These are phyloP conservation scores for Hippopotamyrus pictus DNA, from an alignment of 2,797 vertebrate species.

Conservation along the genomic window DNA sequence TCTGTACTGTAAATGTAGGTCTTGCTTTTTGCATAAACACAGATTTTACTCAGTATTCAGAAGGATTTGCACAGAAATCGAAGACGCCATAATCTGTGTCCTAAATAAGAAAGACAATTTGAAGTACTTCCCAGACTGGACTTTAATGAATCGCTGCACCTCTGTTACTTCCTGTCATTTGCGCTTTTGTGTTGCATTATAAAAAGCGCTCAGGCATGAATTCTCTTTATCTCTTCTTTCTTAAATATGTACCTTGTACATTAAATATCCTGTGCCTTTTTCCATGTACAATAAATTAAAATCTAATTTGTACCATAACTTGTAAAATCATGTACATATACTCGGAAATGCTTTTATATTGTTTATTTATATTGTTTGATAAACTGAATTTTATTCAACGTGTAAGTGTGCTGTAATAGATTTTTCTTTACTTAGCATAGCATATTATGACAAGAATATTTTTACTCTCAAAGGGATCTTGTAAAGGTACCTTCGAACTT, in stretches of 20 bases:
- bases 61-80: neutral
- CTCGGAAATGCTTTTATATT: constrained; percentile 64
- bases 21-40: neutral
- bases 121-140: neutral
- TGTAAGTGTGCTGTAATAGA: constrained; percentile 13
- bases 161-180: neutral
- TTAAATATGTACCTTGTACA: constrained; percentile 19
- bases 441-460: neutral
- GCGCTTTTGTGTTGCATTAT: constrained; percentile 6
- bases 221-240: neutral
- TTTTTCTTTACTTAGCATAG: constrained; percentile 2
- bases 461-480: neutral
- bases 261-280: constrained; percentile 57
- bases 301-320: constrained; percentile 41
- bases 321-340: constrained; percentile 61
- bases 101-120: neutral
- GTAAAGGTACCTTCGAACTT: neutral
- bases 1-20: neutral
- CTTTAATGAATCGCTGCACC: neutral
- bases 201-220: neutral
- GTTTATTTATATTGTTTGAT: constrained; percentile 72
- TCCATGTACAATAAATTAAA: constrained; percentile 36
- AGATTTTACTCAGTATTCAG: neutral
- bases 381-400: constrained; percentile 63
- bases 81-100: neutral